phyloP scores from a whole-genome alignment of 1,140 invertebrate genomes.

The Pissodes strobi region DNA sequence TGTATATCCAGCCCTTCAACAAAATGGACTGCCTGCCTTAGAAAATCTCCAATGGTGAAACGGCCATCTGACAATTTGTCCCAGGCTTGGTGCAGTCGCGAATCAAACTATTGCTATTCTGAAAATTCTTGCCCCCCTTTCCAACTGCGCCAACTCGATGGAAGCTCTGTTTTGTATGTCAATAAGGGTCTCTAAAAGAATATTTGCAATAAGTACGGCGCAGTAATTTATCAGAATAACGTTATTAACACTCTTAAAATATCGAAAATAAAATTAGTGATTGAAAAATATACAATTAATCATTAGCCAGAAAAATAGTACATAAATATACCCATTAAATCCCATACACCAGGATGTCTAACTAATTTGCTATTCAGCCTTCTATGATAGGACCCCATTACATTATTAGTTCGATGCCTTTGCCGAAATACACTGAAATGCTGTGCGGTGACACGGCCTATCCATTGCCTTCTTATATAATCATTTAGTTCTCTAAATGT shows the following conservation, averaged over 20 bases:
- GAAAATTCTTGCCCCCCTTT: not conserved
- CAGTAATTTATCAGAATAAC: too few species aligned
- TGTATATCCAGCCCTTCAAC: not conserved
- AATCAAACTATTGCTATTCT: not conserved
- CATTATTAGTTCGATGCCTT: constrained; percentile 2
- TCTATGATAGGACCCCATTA: constrained; percentile 6
- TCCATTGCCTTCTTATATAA: not conserved
- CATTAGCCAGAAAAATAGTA: not conserved
- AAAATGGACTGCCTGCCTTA: constrained; percentile 9
- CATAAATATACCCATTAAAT: constrained; percentile 14
- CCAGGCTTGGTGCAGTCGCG: not conserved
- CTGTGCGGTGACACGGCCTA: not conserved
- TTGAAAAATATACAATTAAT: not conserved
- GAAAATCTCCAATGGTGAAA: constrained; percentile 3
- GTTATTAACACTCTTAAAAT: too few species aligned
- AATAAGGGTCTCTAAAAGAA: constrained; percentile 5
- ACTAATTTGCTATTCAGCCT: too few species aligned
- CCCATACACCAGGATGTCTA: too few species aligned
- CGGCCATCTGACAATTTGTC: constrained; percentile 1
- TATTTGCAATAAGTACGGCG: too few species aligned
- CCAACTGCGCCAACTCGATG: not conserved
- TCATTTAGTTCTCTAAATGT: not conserved
- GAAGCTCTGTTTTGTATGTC: constrained; percentile 1
- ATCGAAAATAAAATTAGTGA: too few species aligned
- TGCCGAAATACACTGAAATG: constrained; percentile 10